phyloP scores from a whole-genome alignment of 2,113 vertebrate genomes.

The Ailurus styani region DNA sequence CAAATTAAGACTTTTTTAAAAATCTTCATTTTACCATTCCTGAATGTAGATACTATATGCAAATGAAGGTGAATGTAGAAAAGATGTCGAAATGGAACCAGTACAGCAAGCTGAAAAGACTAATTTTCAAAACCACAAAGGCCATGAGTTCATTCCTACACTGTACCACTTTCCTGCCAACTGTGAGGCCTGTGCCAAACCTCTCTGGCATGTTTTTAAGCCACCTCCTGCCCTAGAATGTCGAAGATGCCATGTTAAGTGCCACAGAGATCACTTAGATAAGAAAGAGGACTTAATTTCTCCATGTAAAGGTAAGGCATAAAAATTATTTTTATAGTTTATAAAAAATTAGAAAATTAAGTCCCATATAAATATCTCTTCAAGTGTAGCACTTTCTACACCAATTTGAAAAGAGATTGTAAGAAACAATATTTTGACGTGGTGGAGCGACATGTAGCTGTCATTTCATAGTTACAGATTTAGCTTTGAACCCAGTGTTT shows the following conservation, averaged over 20 bases:
- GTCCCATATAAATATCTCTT: neutral
- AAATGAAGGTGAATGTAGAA: constrained; percentile 98
- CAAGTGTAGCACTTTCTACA: neutral
- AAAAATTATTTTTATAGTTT: neutral
- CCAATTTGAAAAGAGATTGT: neutral
- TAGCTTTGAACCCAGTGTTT: neutral
- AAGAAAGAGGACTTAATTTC: constrained; percentile 97
- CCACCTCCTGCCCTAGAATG: constrained; percentile 97
- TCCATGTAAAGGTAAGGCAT: constrained; percentile 95
- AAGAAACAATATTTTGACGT: neutral
- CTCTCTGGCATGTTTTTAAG: constrained; percentile 98
- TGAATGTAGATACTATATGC: constrained; percentile 93
- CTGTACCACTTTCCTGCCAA: constrained; percentile 98
- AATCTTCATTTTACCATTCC: constrained; percentile 27
- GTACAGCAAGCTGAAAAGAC: constrained; percentile 94
- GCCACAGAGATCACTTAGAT: constrained; percentile 98
- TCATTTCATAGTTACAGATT: neutral
- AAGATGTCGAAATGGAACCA: constrained; percentile 92
- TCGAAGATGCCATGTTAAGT: constrained; percentile 97
- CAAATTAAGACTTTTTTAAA: constrained; percentile 22
- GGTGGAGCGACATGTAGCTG: neutral
- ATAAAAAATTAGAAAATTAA: constrained; percentile 15
- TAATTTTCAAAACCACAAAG: constrained; percentile 96
- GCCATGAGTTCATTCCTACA: constrained; percentile 98
- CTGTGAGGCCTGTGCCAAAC: constrained; percentile 98